Evolutionary conservation across 2,113 vertebrate species (phyloP).

Genomic region (Dasyurus viverrinus): DNA sequence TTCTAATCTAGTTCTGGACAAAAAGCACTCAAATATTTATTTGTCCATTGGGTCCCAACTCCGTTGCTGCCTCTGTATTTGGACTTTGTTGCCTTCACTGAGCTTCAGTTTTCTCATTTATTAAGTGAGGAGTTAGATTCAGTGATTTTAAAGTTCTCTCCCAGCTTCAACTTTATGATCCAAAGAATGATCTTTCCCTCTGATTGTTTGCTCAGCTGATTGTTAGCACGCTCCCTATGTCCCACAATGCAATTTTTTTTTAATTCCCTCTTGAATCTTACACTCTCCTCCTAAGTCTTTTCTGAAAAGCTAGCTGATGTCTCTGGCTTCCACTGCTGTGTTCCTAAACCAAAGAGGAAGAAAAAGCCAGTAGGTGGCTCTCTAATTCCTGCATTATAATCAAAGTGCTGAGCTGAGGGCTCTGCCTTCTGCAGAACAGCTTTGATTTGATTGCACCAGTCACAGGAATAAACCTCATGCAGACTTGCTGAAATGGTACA

Average conservation of each 20-base stretch:
- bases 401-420: conserved; percentile 33
- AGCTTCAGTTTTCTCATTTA: background rate
- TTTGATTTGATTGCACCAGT: conserved; percentile 84
- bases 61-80: background rate
- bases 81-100: background rate
- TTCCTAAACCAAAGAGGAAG: conserved; percentile 16
- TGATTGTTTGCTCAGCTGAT: background rate
- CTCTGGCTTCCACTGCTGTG: background rate
- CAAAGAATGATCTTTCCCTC: conserved; percentile 11
- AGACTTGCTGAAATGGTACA: conserved; percentile 85
- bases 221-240: background rate
- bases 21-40: background rate
- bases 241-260: background rate
- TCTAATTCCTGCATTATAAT: conserved; percentile 81
- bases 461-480: conserved; percentile 84
- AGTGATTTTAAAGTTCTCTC: background rate
- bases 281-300: background rate
- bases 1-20: background rate
- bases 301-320: background rate
- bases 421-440: conserved; percentile 74
- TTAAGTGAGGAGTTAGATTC: background rate
- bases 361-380: conserved; percentile 85
- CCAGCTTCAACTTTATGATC: background rate
- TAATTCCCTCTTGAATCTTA: conserved; percentile 22
- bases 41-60: background rate